phyloP scores from a whole-genome alignment of 2,113 vertebrate genomes.

The Polypterus senegalus region DNA sequence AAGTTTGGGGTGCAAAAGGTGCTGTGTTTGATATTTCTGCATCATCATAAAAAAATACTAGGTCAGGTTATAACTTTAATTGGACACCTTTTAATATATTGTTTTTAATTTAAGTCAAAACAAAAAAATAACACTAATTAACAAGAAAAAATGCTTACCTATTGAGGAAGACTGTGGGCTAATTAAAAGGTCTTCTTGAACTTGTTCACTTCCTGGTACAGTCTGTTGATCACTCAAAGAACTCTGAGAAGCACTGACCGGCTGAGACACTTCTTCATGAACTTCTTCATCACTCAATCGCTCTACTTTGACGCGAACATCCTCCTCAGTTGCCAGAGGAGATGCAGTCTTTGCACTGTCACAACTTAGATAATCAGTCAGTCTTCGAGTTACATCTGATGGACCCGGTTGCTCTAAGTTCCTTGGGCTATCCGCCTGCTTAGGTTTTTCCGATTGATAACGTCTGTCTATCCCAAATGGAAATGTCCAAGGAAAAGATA shows the following conservation, averaged over 20 bases:
- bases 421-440: constrained; percentile 76
- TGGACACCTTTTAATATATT: no score
- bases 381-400: constrained; percentile 60
- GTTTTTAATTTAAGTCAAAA: no score
- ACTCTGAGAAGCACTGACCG: constrained; percentile 87
- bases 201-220: constrained; percentile 88
- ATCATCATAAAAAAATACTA: no score
- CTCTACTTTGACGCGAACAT: constrained; percentile 89
- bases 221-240: constrained; percentile 95
- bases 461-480: constrained; percentile 88
- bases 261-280: constrained; percentile 84
- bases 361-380: constrained; percentile 79
- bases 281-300: constrained; percentile 89
- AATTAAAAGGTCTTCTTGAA: constrained; percentile 93
- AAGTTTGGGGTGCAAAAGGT: no score
- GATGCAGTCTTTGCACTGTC: constrained; percentile 75
- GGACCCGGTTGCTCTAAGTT: constrained; percentile 75
- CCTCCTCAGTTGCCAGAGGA: constrained; percentile 69
- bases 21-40: no score
- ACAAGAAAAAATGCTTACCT: constrained; percentile 46
- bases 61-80: no score
- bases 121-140: not conserved
- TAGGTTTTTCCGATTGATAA: constrained; percentile 80
- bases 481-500: constrained; percentile 95
- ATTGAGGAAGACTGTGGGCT: constrained; percentile 97